Evolutionary conservation across 2,113 vertebrate genomes (phyloP).

Genomic region (Poecilia latipinna): DNA sequence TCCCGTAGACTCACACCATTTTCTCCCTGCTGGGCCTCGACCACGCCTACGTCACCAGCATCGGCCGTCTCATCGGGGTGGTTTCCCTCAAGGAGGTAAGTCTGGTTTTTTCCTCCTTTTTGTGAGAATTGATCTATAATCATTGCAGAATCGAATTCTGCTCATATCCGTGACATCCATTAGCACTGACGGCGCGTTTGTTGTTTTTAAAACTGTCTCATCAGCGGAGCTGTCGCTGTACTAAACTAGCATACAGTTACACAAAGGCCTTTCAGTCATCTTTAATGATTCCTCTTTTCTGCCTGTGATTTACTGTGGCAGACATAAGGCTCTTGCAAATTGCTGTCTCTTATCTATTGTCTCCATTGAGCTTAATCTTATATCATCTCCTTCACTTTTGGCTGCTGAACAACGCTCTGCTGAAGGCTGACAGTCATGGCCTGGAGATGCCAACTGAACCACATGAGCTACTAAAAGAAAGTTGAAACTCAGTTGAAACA

Average conservation of each 20-base stretch:
- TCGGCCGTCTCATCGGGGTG: conserved; percentile 93
- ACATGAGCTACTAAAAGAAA: too few species aligned
- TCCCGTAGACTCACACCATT: conserved; percentile 91
- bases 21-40: conserved; percentile 96
- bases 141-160: not conserved
- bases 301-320: conserved; percentile 50
- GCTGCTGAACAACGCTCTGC: too few species aligned
- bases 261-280: conserved; percentile 35
- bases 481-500: too few species aligned
- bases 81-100: conserved; percentile 96
- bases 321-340: conserved; percentile 64
- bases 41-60: conserved; percentile 97
- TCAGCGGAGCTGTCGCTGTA: conserved; percentile 12
- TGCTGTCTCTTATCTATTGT: conserved; percentile 41
- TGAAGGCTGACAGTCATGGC: too few species aligned
- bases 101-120: not conserved
- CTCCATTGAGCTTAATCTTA: not conserved
- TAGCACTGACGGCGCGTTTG: not conserved
- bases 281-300: conserved; percentile 38
- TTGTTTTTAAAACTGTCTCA: not conserved
- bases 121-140: conserved; percentile 6
- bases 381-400: too few species aligned
- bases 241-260: not conserved
- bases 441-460: too few species aligned
- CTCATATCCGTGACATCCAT: not conserved